Evolutionary conservation across 2,888 invertebrate species (phyloP).

Genomic region (Oxystoma pomonae): DNA sequence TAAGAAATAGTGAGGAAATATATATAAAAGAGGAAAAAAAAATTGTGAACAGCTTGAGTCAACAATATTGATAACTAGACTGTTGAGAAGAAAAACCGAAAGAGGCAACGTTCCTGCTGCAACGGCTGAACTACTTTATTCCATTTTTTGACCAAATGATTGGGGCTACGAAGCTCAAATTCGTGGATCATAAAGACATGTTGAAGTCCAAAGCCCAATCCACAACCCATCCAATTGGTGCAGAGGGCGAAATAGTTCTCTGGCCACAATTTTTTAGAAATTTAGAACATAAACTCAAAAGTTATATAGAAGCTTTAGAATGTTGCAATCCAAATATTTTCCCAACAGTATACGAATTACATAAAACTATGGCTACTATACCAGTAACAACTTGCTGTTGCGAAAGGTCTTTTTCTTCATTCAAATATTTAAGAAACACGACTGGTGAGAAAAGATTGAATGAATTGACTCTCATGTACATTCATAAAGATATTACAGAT

Average conservation of each 20-base stretch:
- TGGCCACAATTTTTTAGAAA: not conserved
- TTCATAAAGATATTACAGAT: not conserved
- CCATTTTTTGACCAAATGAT: no score
- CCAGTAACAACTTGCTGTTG: conserved; percentile 4
- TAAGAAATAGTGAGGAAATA: not conserved
- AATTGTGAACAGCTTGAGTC: not conserved
- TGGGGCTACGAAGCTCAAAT: no score
- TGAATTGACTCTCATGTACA: not conserved
- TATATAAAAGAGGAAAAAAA: not conserved
- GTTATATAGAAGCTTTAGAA: not conserved
- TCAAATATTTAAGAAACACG: conserved; percentile 15
- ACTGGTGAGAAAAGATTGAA: conserved; percentile 4
- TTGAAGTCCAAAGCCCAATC: not conserved
- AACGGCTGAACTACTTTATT: not conserved
- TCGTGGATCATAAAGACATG: no score
- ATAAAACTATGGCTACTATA: conserved; percentile 8
- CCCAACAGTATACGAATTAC: no score
- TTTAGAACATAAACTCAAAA: not conserved
- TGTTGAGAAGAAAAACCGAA: not conserved
- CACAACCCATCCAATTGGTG: not conserved
- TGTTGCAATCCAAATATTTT: conserved; percentile 15
- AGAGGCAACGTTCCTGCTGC: not conserved
- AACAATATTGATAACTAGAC: not conserved
- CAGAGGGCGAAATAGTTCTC: not conserved
- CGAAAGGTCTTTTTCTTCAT: conserved; percentile 5